Evolutionary conservation across 2,113 vertebrate species (phyloP), one percentile per base, ranked within the genome.

Genomic region (Heterocephalus glaber): DNA sequence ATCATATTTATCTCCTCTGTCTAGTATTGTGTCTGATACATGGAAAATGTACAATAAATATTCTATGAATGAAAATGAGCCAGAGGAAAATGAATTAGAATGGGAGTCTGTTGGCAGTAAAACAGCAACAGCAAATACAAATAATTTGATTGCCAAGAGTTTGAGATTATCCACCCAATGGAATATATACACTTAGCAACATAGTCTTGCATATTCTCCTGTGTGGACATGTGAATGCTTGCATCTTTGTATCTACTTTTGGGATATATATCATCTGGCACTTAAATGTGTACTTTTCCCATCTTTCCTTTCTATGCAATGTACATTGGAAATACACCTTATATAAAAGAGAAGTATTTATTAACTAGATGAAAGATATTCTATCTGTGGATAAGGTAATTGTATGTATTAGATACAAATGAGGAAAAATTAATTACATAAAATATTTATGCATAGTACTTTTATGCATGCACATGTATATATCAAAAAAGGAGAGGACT

Each of bases 1-100:
- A 47, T 92, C 41, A 82, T 63, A 92, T 92, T 94, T 96, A 79
- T 96, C 66, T 96, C 56, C 38, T 58, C 3, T 86, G 44, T 96
- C 66, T 93, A 83, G 10, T 56, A 92, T 66, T 10, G 0, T 80
- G 30, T 93, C 38, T 84, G 41, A 92, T 58, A 89, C 77, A 60
- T 66, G 47, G 30, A 87, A 89, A 63, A 92, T 85, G 38, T 28
- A 49, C 61, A n/a, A 60, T 89, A 93, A 94, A 81, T 95, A 96
- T 87, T 89, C 30, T 14, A 38, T 89, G 52, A 89, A 84, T 87
- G 84, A 91, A 94, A 96, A 82, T 88, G 61, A 95, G 22, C 38
- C 63, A 72, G 85, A 74, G 63, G 6, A 93, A 94, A 87, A 93
- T 90, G 49, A 93, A 81, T 89, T 86, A 92, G 35, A 33, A 66